A percentile compares a stretch with the other conserved stretches of the same genome.
Evolutionary conservation across 2,113 vertebrate genomes (phyloP).

Genomic region (Tachycineta bicolor): DNA sequence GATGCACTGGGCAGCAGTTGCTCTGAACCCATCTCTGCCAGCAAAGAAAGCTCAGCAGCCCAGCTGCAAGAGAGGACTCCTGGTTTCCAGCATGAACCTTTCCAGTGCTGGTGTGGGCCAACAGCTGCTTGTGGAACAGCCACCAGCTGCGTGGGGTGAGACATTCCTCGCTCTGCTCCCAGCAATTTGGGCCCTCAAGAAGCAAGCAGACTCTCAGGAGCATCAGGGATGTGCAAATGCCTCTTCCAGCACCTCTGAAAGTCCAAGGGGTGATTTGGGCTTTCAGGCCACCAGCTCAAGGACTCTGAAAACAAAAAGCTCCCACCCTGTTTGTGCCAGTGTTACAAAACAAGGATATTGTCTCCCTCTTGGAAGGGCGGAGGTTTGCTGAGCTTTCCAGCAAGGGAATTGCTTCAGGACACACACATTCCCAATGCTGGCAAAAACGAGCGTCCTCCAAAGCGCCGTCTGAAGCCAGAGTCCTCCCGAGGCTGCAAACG

Average conservation of each 20-base stretch:
- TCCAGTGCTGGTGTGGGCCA: not conserved
- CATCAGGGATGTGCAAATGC: not conserved
- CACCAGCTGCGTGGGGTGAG: not conserved
- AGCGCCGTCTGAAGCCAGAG: not conserved
- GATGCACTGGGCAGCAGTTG: not conserved
- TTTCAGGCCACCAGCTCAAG: not conserved
- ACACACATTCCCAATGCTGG: not conserved
- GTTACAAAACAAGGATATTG: not conserved
- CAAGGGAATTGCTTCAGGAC: not conserved
- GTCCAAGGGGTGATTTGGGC: not conserved
- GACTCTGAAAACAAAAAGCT: not conserved
- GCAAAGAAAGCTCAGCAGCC: not conserved
- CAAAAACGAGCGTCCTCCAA: not conserved
- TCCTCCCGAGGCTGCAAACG: not conserved
- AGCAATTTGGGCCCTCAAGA: not conserved
- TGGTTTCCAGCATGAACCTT: not conserved
- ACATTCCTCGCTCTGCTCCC: not conserved
- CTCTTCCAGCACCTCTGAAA: not conserved
- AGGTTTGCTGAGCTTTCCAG: constrained; percentile 7
- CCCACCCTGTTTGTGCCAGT: not conserved
- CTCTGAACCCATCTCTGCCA: not conserved
- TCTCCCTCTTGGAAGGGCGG: not conserved
- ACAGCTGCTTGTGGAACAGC: not conserved
- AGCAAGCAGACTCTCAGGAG: not conserved
- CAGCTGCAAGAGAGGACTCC: not conserved